Evolutionary conservation across 2,797 vertebrate genomes (phyloP), one percentile per base, ranked within the genome.

Genomic region (Diglossa cyanea): DNA sequence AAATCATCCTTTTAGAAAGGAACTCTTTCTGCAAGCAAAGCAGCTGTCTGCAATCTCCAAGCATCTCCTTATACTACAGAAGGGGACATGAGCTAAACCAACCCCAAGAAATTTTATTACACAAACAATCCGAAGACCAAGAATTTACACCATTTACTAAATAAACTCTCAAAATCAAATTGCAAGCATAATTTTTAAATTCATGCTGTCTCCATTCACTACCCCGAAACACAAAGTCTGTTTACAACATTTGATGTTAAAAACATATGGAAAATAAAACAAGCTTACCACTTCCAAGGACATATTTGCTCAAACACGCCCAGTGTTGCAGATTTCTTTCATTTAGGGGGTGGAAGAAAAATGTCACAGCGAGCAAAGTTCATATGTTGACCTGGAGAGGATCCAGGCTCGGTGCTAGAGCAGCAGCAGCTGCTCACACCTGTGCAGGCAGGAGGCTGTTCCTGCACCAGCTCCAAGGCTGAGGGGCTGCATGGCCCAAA

Each of bases 241-340:
- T 26, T n/a, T 54, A 39, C 24, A 71, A 48, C 33, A 61, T 51
- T 63, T 81, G 44, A 51, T 31, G 13, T 63, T 81, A 82, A 79
- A 65, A 78, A 51, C 40, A 51, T 5, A 73, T 0, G 1, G 74
- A 95, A 92, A 93, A 92, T 66, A 54, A 81, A 95, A 84, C 11
- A 90, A 66, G 80, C 98, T 98, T 98, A 98, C 98, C 97, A 25
- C 40, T 62, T 94, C 89, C 88, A 96, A 85, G 92, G 95, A 97
- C 98, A 98, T 98, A 88, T 78, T 95, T 98, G 97, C 95, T 94
- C 25, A 6, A 94, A 91, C 94, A 82, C 91, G 90, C 92, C 92
- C 97, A 88, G 82, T 35, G 70, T 54, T 84, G 54, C 58, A 79
- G 54, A 9, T 6, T 65, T 88, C 87, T 91, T 89, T 75, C 76